A percentile compares a stretch with the other conserved stretches of the same genome.
These are phyloP conservation scores for Keiferia lycopersicella DNA, from an alignment of 2,888 invertebrate species.

Conservation along the genomic window DNA sequence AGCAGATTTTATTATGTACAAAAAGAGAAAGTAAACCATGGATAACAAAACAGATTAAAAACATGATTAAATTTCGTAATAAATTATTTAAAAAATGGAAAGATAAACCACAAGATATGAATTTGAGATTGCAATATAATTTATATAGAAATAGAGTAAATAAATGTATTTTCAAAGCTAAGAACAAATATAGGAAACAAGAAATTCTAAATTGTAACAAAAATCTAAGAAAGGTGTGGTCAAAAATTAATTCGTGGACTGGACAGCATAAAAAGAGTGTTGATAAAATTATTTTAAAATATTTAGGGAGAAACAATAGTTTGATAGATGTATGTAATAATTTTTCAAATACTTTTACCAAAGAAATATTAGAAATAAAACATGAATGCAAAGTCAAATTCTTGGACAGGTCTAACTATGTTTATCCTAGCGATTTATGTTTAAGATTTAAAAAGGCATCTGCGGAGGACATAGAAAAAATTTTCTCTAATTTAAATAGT, in stretches of 20 bases:
- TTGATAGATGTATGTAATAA: neutral
- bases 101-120: slow-evolving; percentile 3
- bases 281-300: neutral
- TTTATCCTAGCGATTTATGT: neutral
- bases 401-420: neutral
- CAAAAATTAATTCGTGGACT: neutral
- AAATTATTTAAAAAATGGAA: slow-evolving; percentile 1
- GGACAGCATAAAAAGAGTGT: neutral
- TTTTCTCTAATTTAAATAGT: neutral
- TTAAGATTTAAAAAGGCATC: neutral
- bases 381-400: neutral
- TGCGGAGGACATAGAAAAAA: neutral
- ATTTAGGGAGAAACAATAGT: neutral
- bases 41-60: neutral
- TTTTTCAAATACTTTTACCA: neutral
- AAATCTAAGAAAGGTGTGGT: neutral
- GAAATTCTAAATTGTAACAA: neutral
- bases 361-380: neutral
- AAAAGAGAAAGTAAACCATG: neutral
- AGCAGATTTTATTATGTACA: neutral
- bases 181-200: too few relatives aligned
- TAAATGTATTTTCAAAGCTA: neutral
- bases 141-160: neutral
- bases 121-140: neutral
- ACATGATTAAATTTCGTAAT: neutral